Conservation (phyloP, 2,113 vertebrate genomes). For the Lophotis ruficrista region DNA sequence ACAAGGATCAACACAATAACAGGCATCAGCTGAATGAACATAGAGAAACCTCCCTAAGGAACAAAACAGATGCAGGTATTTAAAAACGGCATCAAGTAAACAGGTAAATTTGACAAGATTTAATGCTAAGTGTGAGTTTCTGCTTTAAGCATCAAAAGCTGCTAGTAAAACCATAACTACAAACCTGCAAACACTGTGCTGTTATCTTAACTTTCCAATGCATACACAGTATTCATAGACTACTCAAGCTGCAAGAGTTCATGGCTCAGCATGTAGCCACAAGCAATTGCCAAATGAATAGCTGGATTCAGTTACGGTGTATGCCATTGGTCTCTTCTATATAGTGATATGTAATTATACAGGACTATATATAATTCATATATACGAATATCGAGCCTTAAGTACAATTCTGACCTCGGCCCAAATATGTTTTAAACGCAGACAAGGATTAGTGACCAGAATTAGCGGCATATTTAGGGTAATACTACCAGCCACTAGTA, state of each 20-base stretch:
- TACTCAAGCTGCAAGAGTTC: neutral
- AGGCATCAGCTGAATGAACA: constrained; percentile 97
- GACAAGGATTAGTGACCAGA: neutral
- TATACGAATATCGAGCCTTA: neutral
- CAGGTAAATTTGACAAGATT: neutral
- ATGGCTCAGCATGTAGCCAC: neutral
- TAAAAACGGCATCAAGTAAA: neutral
- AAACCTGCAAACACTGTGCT: neutral
- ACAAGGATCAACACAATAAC: constrained; percentile 94
- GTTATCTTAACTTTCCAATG: neutral
- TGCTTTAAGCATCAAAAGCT: neutral
- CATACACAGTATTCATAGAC: neutral
- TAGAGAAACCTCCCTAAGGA: constrained; percentile 93
- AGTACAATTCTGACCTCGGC: neutral
- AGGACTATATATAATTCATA: neutral
- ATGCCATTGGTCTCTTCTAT: neutral
- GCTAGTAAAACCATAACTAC: neutral
- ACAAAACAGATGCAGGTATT: constrained; percentile 24
- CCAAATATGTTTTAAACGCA: neutral
- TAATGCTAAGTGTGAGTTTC: neutral
- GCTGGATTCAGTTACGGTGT: neutral
- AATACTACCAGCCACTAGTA: neutral
- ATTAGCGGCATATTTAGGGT: neutral
- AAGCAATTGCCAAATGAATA: neutral
- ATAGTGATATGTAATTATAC: neutral